Base-by-base conservation (phyloP, 2,113 vertebrate genomes). In the Hemibagrus wyckioides region DNA sequence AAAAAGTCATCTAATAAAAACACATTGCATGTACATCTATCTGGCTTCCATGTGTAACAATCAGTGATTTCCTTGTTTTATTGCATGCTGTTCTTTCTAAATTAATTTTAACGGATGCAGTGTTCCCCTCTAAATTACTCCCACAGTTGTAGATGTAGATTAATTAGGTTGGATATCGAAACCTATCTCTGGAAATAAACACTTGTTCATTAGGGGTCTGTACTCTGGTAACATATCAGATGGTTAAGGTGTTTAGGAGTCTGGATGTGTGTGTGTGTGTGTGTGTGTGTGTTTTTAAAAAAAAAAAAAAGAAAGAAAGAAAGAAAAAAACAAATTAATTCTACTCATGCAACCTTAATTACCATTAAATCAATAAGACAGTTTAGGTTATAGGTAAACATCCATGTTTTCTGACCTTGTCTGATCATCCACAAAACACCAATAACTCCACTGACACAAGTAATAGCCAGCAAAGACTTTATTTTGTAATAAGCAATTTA, bases 311-410 rank as follows among this genome's bases (percentile, higher is more conserved):
- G n/a, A n/a, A n/a, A n/a, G n/a, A 80, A 44, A 6, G 6, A 36
- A 85, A 61, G 50, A 76, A 59, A 44, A 28, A 30, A 54, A 28
- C 30, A 39, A 48, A 65, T 63, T 52, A 50, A 79, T 80, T 86
- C 44, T 54, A 67, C 59, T 67, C 41, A 52, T 80, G 41, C 41
- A 65, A 69, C 36, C 33, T 33, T 80, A 30, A 80, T 80, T 80
- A 54, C 14, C 61, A 86, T 80, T 21, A 71, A 44, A 86, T 86
- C 59, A 69, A 69, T 86, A 65, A 67, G 59, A 52, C 25, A 25
- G 10, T 69, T 86, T 41, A 69, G 23, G 14, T 69, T 50, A 80
- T 41, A 11, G 23, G 41, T 28, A 80, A 76, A 79, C 30, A 79
- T 36, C 25, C 9, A 61, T 85, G 56, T 33, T 30, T 15, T 83